Evolutionary conservation across 2,113 vertebrate species (phyloP).

Genomic region (Dasyurus viverrinus): DNA sequence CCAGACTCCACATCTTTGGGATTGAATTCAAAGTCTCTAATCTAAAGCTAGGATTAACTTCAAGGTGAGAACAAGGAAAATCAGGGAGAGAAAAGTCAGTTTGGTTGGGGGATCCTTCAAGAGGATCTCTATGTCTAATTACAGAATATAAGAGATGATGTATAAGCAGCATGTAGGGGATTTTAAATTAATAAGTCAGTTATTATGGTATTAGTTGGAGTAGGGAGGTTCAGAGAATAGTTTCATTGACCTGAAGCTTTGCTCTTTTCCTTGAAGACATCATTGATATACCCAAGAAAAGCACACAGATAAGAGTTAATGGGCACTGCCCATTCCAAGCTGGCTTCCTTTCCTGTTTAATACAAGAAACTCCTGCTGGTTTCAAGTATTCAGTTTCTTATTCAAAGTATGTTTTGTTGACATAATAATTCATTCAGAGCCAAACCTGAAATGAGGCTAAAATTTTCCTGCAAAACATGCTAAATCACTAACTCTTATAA

Average conservation of each 20-base stretch:
- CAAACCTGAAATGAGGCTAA: conserved; percentile 51
- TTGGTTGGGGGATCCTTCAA: conserved; percentile 30
- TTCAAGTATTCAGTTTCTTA: conserved; percentile 68
- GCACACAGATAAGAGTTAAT: conserved; percentile 45
- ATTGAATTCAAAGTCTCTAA: conserved; percentile 61
- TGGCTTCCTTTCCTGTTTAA: conserved; percentile 56
- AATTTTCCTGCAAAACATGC: conserved; percentile 45
- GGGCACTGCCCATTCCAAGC: conserved; percentile 22
- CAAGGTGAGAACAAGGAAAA: conserved; percentile 41
- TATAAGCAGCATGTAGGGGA: conserved; percentile 61
- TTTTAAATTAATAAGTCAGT: conserved; percentile 70
- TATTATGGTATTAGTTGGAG: conserved; percentile 3
- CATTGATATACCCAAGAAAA: conserved; percentile 64
- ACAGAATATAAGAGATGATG: conserved; percentile 57
- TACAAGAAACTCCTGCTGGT: conserved; percentile 31
- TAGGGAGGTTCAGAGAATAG: conserved; percentile 57
- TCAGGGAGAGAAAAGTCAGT: conserved; percentile 50
- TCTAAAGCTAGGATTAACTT: conserved; percentile 55
- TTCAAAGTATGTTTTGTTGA: conserved; percentile 63
- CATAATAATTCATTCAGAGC: conserved; percentile 61
- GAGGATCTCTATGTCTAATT: conserved; percentile 67
- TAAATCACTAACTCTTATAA: conserved; percentile 40
- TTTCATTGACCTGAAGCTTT: conserved; percentile 73
- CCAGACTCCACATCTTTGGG: conserved; percentile 26
- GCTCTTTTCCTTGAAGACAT: conserved; percentile 58